Base-by-base conservation (phyloP, 2,797 vertebrate species). In the Sylvia borin region DNA sequence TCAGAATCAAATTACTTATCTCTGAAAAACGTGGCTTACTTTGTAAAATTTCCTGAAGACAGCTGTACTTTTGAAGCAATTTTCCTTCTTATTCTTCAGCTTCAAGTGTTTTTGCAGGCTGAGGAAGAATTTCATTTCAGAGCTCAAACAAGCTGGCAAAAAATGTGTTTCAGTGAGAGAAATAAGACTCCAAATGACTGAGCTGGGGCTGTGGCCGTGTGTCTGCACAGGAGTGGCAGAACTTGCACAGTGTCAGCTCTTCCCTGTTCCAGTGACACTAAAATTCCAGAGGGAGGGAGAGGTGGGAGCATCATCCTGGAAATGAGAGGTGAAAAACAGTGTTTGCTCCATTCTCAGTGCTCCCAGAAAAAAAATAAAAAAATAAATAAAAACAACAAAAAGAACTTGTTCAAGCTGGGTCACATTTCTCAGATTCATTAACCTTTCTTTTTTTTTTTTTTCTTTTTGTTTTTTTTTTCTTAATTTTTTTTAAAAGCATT, bases 1-100 rank as follows among this genome's bases (percentile, higher is more conserved):
- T 96, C 85, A 81, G 81, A 95, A 85, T 92, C 48, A 77, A 85
- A 94, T 94, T 74, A 36, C 83, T 82, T 76, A 21, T 78, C 67
- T 95, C 88, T 73, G 67, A 85, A 90, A 96, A 90, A 68, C 1
- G 1, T 38, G 26, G 32, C 84, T 88, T 27, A 53, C 85, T 91
- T 92, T 88, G 74, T 80, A 84, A 92, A 87, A 77, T 70, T 92
- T 92, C 89, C 81, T 55, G n/a, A 34, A 75, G 64, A 62, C 76
- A 87, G 82, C 70, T 76, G 74, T 84, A 85, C 89, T 95, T 95
- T 89, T 51, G 13, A 87, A 87, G 48, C 77, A 92, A 76, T 94
- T 94, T 90, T 88, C 61, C 58, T 84, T 60, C 68, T 90, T 78
- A 36, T 85, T 80, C 70, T 95, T 73, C 68, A 54, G 73, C 74